Evolutionary conservation across 2,888 invertebrate species (phyloP).

Genomic region (Cabera pusaria): DNA sequence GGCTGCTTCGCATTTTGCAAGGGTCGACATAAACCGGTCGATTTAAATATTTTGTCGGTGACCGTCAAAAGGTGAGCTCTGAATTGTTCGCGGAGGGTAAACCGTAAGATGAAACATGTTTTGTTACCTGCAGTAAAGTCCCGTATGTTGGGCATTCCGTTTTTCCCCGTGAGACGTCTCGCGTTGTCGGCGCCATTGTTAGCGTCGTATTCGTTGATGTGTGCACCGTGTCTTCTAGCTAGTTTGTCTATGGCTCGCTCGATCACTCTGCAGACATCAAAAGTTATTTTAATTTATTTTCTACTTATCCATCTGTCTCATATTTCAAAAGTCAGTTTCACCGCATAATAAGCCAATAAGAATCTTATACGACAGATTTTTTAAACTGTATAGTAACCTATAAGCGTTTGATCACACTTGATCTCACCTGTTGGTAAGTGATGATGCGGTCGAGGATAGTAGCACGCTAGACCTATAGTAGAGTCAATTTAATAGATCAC

Average conservation of each 20-base stretch:
- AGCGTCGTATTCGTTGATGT: slow-evolving; percentile 98
- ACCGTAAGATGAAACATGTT: background rate
- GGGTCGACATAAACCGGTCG: no score
- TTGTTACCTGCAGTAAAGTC: slow-evolving; percentile 91
- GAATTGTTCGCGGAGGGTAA: background rate
- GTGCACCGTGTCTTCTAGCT: slow-evolving; percentile 93
- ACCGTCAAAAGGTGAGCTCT: slow-evolving; percentile 1
- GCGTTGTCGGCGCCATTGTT: slow-evolving; percentile 97
- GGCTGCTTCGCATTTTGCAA: background rate
- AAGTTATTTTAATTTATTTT: slow-evolving; percentile 3
- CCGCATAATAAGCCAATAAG: no score
- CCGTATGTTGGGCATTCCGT: slow-evolving; percentile 96
- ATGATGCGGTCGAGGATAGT: no score
- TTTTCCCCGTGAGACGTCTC: slow-evolving; percentile 94
- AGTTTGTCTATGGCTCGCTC: slow-evolving; percentile 97
- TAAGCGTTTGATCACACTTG: no score
- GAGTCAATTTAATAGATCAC: no score
- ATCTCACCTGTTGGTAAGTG: no score
- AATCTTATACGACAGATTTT: no score
- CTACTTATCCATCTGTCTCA: no score
- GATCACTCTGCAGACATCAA: slow-evolving; percentile 86
- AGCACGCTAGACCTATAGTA: no score
- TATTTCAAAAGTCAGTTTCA: no score
- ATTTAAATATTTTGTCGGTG: no score
- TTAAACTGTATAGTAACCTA: no score